Evolutionary conservation across 2,113 vertebrate species (phyloP).

Genomic region (Anhinga anhinga): DNA sequence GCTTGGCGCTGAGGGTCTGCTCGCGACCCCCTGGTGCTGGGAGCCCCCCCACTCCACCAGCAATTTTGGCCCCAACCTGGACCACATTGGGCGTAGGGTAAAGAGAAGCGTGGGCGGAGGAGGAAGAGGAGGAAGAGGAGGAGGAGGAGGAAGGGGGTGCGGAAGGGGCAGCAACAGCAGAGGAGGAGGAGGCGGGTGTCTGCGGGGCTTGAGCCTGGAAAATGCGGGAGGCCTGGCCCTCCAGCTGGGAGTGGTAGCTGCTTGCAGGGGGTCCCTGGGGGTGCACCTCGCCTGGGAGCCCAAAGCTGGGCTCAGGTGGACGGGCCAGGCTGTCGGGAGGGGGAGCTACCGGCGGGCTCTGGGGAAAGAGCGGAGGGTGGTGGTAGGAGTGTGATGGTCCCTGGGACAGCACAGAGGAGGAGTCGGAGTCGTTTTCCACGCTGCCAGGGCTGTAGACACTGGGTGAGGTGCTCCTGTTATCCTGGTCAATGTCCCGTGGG

Average conservation of each 20-base stretch:
- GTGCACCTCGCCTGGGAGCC: constrained; percentile 58
- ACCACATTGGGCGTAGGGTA: constrained; percentile 53
- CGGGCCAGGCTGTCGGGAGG: constrained; percentile 65
- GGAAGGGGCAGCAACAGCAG: constrained; percentile 56
- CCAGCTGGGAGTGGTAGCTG: constrained; percentile 73
- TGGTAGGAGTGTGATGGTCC: constrained; percentile 74
- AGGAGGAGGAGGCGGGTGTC: constrained; percentile 68
- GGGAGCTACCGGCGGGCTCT: constrained; percentile 74
- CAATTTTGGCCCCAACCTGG: constrained; percentile 58
- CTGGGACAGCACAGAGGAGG: constrained; percentile 79
- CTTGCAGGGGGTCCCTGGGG: constrained; percentile 53
- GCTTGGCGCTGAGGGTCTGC: constrained; percentile 70
- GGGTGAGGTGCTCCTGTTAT: constrained; percentile 97
- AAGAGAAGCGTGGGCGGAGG: constrained; percentile 45
- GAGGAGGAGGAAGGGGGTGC: constrained; percentile 60
- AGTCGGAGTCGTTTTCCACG: constrained; percentile 94
- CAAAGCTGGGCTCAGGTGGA: constrained; percentile 72
- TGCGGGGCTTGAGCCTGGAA: constrained; percentile 74
- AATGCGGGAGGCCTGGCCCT: constrained; percentile 73
- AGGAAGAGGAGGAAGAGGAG: constrained; percentile 40
- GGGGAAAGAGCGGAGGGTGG: constrained; percentile 77
- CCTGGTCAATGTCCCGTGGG: constrained; percentile 96
- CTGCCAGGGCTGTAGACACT: constrained; percentile 94
- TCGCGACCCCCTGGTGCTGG: constrained; percentile 40
- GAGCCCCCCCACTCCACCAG: constrained; percentile 37